Conservation (phyloP, 53 echinoderm and acorn worm species). For the Henricia sp. region DNA sequence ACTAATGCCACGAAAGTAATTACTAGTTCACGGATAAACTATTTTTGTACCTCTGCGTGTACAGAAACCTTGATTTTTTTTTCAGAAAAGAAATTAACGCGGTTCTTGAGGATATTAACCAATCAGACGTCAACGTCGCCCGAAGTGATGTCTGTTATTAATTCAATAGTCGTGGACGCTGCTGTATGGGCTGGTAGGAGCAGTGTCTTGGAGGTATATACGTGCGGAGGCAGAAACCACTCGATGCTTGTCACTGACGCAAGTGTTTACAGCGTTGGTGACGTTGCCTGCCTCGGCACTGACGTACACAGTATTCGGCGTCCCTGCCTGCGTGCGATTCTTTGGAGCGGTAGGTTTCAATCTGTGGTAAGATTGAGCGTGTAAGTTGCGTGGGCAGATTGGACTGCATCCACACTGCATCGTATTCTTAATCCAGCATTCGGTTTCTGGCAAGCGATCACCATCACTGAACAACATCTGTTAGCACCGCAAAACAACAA, state of each 20-base stretch:
- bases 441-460: background rate
- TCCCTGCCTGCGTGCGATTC: background rate
- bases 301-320: slow-evolving; percentile 32
- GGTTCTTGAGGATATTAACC: slow-evolving; percentile 12
- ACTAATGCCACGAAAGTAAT: too few relatives aligned
- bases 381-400: slow-evolving; percentile 26
- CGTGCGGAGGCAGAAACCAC: background rate
- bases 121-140: slow-evolving; percentile 34
- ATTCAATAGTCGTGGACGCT: slow-evolving; percentile 3
- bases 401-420: background rate
- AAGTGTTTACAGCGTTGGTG: slow-evolving; percentile 45
- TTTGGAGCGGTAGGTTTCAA: background rate
- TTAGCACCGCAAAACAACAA: background rate
- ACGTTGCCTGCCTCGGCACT: slow-evolving; percentile 25
- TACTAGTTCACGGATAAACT: too few relatives aligned
- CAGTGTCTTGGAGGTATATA: background rate
- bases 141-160: slow-evolving; percentile 23
- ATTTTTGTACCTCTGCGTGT: too few relatives aligned
- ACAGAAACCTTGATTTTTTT: too few relatives aligned
- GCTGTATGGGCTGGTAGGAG: background rate
- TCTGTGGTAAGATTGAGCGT: slow-evolving; percentile 18
- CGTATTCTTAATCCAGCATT: background rate
- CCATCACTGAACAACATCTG: slow-evolving; percentile 1
- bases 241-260: slow-evolving; percentile 35
- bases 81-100: background rate